phyloP scores from a whole-genome alignment of 2,113 vertebrate genomes.

The Orycteropus afer region DNA sequence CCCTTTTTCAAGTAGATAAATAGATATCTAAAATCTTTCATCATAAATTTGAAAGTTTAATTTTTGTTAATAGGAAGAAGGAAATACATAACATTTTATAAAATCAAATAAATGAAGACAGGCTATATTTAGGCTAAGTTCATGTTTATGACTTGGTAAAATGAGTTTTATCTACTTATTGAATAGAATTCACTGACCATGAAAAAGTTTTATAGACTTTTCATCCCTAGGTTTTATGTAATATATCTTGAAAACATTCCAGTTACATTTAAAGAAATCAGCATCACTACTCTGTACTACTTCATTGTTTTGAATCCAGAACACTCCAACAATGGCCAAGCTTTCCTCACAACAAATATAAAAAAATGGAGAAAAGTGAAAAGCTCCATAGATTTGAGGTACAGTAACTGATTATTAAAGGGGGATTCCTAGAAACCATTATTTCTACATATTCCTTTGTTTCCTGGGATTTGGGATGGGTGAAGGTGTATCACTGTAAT shows the following conservation, averaged over 20 bases:
- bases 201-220: neutral
- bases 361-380: neutral
- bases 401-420: neutral
- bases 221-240: neutral
- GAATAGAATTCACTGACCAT: neutral
- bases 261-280: neutral
- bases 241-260: neutral
- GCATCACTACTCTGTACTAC: neutral
- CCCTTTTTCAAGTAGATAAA: neutral
- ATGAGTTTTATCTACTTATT: neutral
- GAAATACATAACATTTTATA: neutral
- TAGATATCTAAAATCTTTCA: neutral
- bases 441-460: neutral
- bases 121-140: neutral
- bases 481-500: neutral
- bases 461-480: neutral
- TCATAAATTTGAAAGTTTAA: neutral
- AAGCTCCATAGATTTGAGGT: neutral
- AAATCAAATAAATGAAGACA: conserved; percentile 5
- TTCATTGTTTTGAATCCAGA: conserved; percentile 11
- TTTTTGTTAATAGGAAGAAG: neutral
- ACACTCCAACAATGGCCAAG: neutral
- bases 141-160: neutral
- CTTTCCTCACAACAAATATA: neutral
- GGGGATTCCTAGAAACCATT: neutral